Evolutionary conservation across 2,888 invertebrate genomes (phyloP), one percentile per base, ranked within the genome.

Genomic region (Protodeltote pygarga): DNA sequence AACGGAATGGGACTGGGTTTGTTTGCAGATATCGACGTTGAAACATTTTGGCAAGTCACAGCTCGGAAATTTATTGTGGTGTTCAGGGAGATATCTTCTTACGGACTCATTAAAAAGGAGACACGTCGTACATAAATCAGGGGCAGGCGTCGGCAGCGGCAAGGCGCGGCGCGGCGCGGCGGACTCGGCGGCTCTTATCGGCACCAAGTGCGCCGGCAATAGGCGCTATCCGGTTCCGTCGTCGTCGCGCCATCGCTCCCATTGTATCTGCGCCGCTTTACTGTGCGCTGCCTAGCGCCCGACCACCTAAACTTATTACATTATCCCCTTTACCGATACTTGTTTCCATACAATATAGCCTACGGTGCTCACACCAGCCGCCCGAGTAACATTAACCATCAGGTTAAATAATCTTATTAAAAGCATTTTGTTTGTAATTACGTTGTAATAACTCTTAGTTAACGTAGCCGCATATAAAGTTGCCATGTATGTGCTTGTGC

Each of bases 31-130:
- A 92, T 91, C 91, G 90, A 89, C 81, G 80, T 74, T 76, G 79
- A 83, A 83, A 79, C 85, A 79, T 92, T 89, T 89, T 75, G 82
- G 87, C 79, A 74, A 87, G 89, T 87, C 88, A 82, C 85, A 79
- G 83, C 78, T 75, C 63, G 79, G 71, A 85, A 88, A 91, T 91
- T 91, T 91, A 92, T 91, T 85, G 87, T 85, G 80, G 83, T 80
- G 81, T 83, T 85, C 83, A 71, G 77, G 78, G 82, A 85, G 89
- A 91, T 92, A 92, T 91, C 90, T 89, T 91, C 89, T 90, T 91
- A 89, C 89, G 77, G 87, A 85, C 91, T 91, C 92, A 91, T 92
- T 92, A 92, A 92, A 92, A 89, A 91, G 89, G 90, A 91, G 90
- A 90, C 89, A 88, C 85, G 89, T 86, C 89, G 89, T 83, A 88